Base-by-base conservation (phyloP, 2,113 vertebrate species). In the Ochotona curzoniae region DNA sequence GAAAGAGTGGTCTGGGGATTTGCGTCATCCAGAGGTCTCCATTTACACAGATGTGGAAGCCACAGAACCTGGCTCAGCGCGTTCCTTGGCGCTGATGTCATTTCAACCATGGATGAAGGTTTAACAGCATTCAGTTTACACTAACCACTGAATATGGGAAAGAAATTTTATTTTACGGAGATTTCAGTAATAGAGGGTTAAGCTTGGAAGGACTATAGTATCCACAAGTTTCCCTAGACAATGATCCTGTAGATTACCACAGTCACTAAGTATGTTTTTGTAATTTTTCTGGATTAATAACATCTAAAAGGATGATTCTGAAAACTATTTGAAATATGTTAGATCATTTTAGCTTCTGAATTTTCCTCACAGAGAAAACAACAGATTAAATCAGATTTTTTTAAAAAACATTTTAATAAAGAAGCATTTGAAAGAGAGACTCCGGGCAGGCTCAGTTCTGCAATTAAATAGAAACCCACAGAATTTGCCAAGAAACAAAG, bases 401-500 rank as follows among this genome's bases (percentile, higher is more conserved):
- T 61, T 91, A 93, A 76, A 0, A 93, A 83, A 67, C 60, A 13
- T 90, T 94, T 47, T 83, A 94, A 78, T 0, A 93, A 79, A 44
- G 74, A 95, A 86, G 71, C 51, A 78, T 49, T 94, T 89, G 83
- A 89, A 83, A 7, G 1, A 63, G 49, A 93, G 88, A 69, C 5
- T 8, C 4, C 5, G 89, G 73, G 84, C 66, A 74, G 21, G 75
- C 76, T 86, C 94, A 95, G 96, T 95, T 51, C 51, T 95, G 78
- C 0, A 25, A 91, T 75, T 88, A 80, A 96, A 92, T 83, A 93
- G 69, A 96, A 97, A 88, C 76, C 81, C 88, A 94, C 57, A 84
- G 0, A 12, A 79, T 84, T 80, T 97, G 95, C 96, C 97, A 98
- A 96, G 78, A 97, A 90, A 8, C 0, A 83, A 1, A 9, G 28